Evolutionary conservation across 2,888 invertebrate genomes (phyloP).

Genomic region (Dusona sp.): DNA sequence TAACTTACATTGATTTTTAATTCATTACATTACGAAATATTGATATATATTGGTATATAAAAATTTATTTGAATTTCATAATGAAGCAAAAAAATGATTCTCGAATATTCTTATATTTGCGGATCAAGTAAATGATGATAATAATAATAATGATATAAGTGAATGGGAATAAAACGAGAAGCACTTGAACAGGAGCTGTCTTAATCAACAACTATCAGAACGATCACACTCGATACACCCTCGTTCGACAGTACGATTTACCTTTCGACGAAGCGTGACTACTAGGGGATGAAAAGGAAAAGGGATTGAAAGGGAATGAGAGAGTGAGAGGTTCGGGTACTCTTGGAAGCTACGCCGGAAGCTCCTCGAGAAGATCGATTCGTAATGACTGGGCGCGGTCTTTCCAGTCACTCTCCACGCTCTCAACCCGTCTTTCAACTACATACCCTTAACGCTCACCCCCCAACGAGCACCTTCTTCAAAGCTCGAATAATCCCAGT

Average conservation of each 20-base stretch:
- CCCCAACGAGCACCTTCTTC: background rate
- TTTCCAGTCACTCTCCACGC: constrained; percentile 44
- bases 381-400: constrained; percentile 73
- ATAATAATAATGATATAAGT: too few relatives aligned
- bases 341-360: constrained; percentile 54
- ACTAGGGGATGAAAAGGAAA: constrained; percentile 3
- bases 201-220: constrained; percentile 36
- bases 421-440: constrained; percentile 1
- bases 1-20: too few relatives aligned
- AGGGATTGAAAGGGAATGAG: constrained; percentile 41
- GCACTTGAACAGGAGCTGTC: constrained; percentile 30
- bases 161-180: background rate
- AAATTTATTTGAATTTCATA: too few relatives aligned
- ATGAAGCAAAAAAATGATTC: too few relatives aligned
- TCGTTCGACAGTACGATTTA: constrained; percentile 38
- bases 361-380: constrained; percentile 67
- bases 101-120: too few relatives aligned
- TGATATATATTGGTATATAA: too few relatives aligned
- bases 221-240: constrained; percentile 18
- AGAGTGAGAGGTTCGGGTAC: constrained; percentile 47
- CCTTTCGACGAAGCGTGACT: constrained; percentile 21
- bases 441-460: background rate
- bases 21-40: too few relatives aligned
- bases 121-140: too few relatives aligned
- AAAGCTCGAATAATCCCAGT: too few relatives aligned